Evolutionary conservation across 92 coral and sea anemone species (phyloP).

Genomic region (Epizoanthus ramosus): DNA sequence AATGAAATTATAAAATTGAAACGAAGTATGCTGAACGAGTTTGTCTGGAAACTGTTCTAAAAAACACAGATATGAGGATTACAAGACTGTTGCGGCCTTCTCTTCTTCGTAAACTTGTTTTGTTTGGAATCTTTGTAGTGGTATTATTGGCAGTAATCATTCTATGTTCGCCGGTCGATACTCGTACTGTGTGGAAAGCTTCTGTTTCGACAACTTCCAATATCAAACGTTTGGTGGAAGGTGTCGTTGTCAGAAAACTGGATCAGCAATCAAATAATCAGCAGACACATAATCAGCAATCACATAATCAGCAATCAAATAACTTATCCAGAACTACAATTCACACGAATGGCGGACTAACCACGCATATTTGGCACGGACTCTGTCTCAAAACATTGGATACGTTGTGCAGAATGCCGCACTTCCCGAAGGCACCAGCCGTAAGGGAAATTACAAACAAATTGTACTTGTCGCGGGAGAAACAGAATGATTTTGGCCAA

Average conservation of each 20-base stretch:
- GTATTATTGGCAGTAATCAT: not conserved
- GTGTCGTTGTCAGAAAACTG: too few species aligned
- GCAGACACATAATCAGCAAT: too few species aligned
- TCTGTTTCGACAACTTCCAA: not conserved
- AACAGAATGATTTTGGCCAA: constrained; percentile 10
- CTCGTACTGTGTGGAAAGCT: not conserved
- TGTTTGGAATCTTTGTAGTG: not conserved
- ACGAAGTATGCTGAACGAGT: too few species aligned
- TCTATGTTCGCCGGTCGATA: not conserved
- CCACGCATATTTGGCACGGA: constrained; percentile 3
- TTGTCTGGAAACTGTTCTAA: too few species aligned
- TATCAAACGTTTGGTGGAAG: not conserved
- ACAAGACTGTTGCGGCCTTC: not conserved
- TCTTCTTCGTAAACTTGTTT: not conserved
- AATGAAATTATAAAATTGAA: too few species aligned
- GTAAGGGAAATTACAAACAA: not conserved
- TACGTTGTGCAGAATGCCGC: not conserved
- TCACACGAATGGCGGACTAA: constrained; percentile 1
- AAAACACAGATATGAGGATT: not conserved
- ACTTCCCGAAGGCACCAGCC: not conserved
- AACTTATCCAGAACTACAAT: not conserved
- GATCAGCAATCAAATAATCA: too few species aligned
- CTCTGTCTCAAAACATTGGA: constrained; percentile 15
- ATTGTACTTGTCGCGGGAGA: not conserved
- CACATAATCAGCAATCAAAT: too few species aligned